Base-by-base conservation (phyloP, 2,113 vertebrate species). In the Aphelocoma coerulescens region DNA sequence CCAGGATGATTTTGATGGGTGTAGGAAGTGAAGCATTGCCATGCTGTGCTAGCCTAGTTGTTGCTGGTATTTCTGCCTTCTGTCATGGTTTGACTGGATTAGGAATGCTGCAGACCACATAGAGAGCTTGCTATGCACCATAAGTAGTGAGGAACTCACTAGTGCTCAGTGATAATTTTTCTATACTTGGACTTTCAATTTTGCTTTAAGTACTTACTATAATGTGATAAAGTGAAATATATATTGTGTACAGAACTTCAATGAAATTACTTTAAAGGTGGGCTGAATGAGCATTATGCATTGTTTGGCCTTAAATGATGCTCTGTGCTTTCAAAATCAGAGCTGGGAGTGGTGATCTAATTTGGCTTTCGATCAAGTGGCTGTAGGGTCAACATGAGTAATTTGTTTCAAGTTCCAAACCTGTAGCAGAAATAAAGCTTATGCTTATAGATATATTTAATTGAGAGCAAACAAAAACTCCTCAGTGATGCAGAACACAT, bases 21-120 rank as follows among this genome's bases (percentile, higher is more conserved):
- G 27, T 21, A 39, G 52, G 65, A 66, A 48, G 55, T 0, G 3
- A 61, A 84, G 58, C 27, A 30, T 52, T 0, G 0, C 66, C 9
- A 3, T n/a, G 20, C 46, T 74, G 22, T 7, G 3, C 44, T 66
- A 14, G 46, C 37, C 41, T 61, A 1, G 30, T 15, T 66, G n/a
- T 48, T 88, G 55, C 52, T 44, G 43, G 0, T 69, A 11, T 37
- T 82, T 19, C 10, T 17, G 35, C 33, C 59, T 88, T 2, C 24
- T 85, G 4, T 68, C 39, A 3, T 3, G 9, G 24, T 78, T 44
- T 59, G 48, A 37, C 39, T 55, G 62, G 43, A 51, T 86, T 69
- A 81, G 52, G 52, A 67, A 15, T 49, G 24, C 32, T 23, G 39
- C 33, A 81, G 59, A 52, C 35, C 48, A 15, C 4, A 1, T 2